phyloP scores from a whole-genome alignment of 1,140 invertebrate species.

The Brachionus rubens region DNA sequence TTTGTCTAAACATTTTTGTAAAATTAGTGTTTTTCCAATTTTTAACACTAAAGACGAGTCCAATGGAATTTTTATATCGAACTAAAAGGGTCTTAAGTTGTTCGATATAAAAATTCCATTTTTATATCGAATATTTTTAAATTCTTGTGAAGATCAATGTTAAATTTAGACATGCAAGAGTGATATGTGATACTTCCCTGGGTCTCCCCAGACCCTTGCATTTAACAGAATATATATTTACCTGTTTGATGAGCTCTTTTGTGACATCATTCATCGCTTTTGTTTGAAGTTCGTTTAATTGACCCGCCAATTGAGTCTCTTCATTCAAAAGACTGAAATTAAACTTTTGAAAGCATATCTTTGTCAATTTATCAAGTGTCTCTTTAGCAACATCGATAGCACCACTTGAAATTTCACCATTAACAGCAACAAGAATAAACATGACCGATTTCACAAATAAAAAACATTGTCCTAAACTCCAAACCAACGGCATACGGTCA shows the following conservation, averaged over 20 bases:
- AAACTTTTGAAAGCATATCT: constrained; percentile 68
- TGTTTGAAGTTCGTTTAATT: constrained; percentile 72
- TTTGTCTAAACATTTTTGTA: too few species aligned
- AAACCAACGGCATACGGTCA: not conserved
- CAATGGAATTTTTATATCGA: too few species aligned
- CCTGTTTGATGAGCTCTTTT: constrained; percentile 83
- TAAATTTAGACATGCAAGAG: too few species aligned
- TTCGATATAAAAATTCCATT: too few species aligned
- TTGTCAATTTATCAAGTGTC: constrained; percentile 70
- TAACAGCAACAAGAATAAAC: constrained; percentile 15
- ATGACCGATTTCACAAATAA: constrained; percentile 2
- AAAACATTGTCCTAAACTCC: not conserved
- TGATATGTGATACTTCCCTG: too few species aligned
- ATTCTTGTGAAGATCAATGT: too few species aligned
- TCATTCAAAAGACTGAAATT: constrained; percentile 53
- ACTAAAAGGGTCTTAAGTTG: too few species aligned
- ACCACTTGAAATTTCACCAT: constrained; percentile 71
- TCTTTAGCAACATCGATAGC: constrained; percentile 92
- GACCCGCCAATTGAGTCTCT: not conserved
- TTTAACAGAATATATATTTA: too few species aligned
- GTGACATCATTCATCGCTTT: constrained; percentile 84
- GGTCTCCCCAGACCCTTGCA: too few species aligned
- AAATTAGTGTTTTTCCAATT: too few species aligned
- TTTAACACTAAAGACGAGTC: too few species aligned
- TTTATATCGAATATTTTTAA: too few species aligned